Conservation (phyloP, 1,140 invertebrate genomes). For the Trachelipus rathkii region DNA sequence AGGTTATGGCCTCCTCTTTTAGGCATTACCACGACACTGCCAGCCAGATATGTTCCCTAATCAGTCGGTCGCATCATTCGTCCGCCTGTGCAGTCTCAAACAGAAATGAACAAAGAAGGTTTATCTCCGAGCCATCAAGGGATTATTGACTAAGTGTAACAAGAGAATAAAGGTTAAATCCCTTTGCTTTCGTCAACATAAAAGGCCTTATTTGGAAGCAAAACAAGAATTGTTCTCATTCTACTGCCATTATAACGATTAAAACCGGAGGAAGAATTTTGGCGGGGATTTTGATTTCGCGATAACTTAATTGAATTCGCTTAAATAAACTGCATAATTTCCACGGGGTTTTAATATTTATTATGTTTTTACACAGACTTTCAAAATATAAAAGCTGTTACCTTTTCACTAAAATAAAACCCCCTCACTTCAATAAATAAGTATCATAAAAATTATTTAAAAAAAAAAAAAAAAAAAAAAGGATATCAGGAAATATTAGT, state of each 20-base stretch:
- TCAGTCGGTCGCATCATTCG: conserved; percentile 4
- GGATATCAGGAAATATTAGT: neutral
- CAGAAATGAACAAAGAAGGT: neutral
- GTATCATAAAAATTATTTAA: neutral
- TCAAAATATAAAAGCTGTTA: too few relatives aligned
- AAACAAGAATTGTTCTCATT: conserved; percentile 8
- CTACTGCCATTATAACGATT: conserved; percentile 7
- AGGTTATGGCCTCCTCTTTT: too few relatives aligned
- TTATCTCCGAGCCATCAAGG: neutral
- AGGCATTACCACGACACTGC: too few relatives aligned
- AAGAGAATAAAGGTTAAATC: neutral
- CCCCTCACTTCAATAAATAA: neutral
- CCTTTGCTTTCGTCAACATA: neutral
- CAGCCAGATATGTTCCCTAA: neutral
- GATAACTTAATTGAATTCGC: neutral
- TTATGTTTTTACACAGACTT: neutral
- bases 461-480: too few relatives aligned
- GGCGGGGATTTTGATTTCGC: conserved; percentile 5
- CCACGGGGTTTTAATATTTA: neutral
- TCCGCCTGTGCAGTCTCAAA: conserved; percentile 6
- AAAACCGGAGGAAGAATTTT: neutral
- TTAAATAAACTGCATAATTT: neutral
- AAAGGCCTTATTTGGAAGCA: conserved; percentile 1
- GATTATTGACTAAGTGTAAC: neutral
- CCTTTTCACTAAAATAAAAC: neutral